A percentile compares a stretch with the other conserved stretches of the same genome.
Conservation (phyloP, 2,888 invertebrate genomes). For the Dione vanillae region DNA sequence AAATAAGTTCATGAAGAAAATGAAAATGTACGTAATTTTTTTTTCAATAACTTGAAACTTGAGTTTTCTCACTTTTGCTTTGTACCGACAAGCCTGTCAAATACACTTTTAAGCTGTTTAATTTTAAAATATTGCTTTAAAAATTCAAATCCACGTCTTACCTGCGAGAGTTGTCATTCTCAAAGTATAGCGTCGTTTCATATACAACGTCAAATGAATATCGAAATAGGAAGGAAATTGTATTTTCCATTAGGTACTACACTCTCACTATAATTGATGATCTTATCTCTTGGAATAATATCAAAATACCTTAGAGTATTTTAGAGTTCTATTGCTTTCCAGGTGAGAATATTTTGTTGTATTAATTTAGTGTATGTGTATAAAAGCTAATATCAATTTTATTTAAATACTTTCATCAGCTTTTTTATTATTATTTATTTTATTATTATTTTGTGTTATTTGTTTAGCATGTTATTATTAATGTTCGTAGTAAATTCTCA, state of each 20-base stretch:
- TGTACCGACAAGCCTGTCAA: neutral
- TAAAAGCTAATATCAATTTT: too few species aligned
- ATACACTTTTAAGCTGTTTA: neutral
- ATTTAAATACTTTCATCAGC: too few species aligned
- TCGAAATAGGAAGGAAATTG: conserved; percentile 44
- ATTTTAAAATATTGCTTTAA: conserved; percentile 18
- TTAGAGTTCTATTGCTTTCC: neutral
- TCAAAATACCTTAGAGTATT: neutral
- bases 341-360: neutral
- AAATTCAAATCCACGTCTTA: conserved; percentile 5
- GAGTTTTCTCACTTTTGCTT: neutral
- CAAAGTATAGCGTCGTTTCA: conserved; percentile 5
- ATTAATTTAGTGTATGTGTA: too few species aligned
- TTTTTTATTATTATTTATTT: too few species aligned
- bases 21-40: too few species aligned
- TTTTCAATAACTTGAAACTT: neutral
- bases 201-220: conserved; percentile 36
- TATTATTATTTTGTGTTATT: too few species aligned
- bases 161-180: conserved; percentile 1
- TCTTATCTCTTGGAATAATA: conserved; percentile 30
- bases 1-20: too few species aligned
- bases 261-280: conserved; percentile 45
- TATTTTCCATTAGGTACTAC: conserved; percentile 37
- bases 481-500: too few species aligned
- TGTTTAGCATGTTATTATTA: too few species aligned